Conservation (phyloP, 1,140 invertebrate species). For the Xylocopa sonorina region DNA sequence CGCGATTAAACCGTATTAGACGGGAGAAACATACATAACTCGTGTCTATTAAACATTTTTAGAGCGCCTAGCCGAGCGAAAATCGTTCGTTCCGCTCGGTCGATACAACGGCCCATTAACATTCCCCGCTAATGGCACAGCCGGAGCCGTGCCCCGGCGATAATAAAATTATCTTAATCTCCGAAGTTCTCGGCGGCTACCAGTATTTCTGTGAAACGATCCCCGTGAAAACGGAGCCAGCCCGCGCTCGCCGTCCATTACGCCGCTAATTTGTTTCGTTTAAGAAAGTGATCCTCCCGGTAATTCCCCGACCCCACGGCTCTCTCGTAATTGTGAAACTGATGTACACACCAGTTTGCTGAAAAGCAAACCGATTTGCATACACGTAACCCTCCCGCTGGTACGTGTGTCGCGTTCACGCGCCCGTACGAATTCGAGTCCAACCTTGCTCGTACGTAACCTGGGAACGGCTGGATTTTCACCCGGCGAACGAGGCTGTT, state of each 20-base stretch:
- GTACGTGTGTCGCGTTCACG: background rate
- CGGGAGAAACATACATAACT: conserved; percentile 44
- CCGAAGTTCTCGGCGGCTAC: conserved; percentile 49
- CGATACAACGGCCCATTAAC: conserved; percentile 61
- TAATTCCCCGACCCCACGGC: background rate
- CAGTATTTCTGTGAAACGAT: conserved; percentile 40
- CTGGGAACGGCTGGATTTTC: too few relatives aligned
- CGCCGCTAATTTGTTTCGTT: conserved; percentile 48
- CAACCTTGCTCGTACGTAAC: conserved; percentile 16
- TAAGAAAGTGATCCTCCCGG: conserved; percentile 33
- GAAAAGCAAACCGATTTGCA: conserved; percentile 20
- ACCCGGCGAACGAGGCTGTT: too few relatives aligned
- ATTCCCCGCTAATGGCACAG: conserved; percentile 54
- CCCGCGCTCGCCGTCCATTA: conserved; percentile 32
- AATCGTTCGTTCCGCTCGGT: conserved; percentile 59
- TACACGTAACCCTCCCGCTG: background rate
- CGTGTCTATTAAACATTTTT: conserved; percentile 62
- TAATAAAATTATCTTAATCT: conserved; percentile 68
- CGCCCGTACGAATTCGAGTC: background rate
- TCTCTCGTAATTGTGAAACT: conserved; percentile 23
- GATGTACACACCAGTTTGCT: conserved; percentile 16
- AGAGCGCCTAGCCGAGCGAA: conserved; percentile 39
- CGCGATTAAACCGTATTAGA: conserved; percentile 46
- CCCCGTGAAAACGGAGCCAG: conserved; percentile 31
- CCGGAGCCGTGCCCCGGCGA: conserved; percentile 35